These are phyloP conservation scores for Xestoiulus laeticollis DNA, from an alignment of 2,888 invertebrate genomes.

Conservation along the genomic window DNA sequence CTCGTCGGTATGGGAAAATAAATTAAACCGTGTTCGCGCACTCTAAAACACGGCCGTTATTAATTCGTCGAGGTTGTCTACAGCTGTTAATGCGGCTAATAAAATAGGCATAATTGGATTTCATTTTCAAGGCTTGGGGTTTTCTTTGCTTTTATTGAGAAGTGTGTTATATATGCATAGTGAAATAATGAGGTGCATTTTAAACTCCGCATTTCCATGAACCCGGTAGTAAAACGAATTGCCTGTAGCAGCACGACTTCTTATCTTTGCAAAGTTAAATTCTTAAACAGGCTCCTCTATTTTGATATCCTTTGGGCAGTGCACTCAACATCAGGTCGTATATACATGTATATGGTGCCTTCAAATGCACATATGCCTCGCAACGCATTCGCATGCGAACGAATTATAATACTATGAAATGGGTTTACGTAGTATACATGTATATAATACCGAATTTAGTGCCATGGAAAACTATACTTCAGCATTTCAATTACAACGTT, in stretches of 20 bases:
- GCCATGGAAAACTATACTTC: too few species aligned
- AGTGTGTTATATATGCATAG: background rate
- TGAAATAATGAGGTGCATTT: constrained; percentile 1
- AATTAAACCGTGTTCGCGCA: background rate
- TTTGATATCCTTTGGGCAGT: background rate
- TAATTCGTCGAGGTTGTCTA: background rate
- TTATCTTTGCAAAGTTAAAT: background rate
- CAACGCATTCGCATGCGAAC: too few species aligned
- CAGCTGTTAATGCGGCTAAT: constrained; percentile 7
- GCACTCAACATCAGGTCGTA: too few species aligned
- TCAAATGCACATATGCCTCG: too few species aligned
- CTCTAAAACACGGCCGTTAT: background rate
- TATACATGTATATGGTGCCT: too few species aligned
- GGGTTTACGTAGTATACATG: too few species aligned
- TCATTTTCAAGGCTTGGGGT: background rate
- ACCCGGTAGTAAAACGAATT: constrained; percentile 4
- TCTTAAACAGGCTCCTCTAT: background rate
- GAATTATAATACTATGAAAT: too few species aligned
- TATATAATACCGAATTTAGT: too few species aligned
- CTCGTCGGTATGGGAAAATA: background rate
- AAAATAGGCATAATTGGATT: constrained; percentile 33
- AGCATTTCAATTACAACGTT: too few species aligned
- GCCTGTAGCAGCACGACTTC: background rate
- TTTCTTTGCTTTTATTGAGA: background rate
- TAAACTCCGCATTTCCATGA: background rate